Conservation (phyloP, 2,113 vertebrate species). For the Chrysochloris asiatica region DNA sequence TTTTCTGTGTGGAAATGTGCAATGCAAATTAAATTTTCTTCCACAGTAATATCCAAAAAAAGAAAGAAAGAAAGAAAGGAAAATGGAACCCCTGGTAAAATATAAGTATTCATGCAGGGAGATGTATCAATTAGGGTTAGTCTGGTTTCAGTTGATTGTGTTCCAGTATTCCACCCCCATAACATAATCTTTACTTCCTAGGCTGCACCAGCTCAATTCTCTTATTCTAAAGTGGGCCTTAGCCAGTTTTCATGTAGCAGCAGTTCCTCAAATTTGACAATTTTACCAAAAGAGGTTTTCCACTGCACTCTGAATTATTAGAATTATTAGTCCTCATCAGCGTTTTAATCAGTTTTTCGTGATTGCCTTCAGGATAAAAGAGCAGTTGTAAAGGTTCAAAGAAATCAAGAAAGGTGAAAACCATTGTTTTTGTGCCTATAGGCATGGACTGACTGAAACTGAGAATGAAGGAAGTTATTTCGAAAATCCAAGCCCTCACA, state of each 20-base stretch:
- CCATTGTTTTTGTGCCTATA: background rate
- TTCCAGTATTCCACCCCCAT: background rate
- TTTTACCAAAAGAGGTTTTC: constrained; percentile 24
- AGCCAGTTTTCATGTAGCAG: background rate
- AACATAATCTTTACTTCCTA: constrained; percentile 3
- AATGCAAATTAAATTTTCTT: constrained; percentile 63
- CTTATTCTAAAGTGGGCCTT: background rate
- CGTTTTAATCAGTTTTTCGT: constrained; percentile 17
- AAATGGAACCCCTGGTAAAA: constrained; percentile 43
- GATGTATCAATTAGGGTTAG: constrained; percentile 5
- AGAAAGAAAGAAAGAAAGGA: background rate
- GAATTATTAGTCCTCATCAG: background rate
- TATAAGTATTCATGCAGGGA: constrained; percentile 44
- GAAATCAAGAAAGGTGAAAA: constrained; percentile 3
- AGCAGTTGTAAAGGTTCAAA: constrained; percentile 25
- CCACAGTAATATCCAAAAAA: constrained; percentile 27
- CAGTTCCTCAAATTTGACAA: constrained; percentile 33
- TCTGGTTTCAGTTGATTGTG: background rate
- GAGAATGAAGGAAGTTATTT: constrained; percentile 9
- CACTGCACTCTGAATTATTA: constrained; percentile 10
- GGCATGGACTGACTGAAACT: background rate
- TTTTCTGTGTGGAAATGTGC: constrained; percentile 45
- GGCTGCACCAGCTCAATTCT: background rate
- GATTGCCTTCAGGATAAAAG: constrained; percentile 26
- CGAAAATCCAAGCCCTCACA: background rate